Evolutionary conservation across 2,888 invertebrate genomes (phyloP), one percentile per base, ranked within the genome.

Genomic region (Torymus texanus): DNA sequence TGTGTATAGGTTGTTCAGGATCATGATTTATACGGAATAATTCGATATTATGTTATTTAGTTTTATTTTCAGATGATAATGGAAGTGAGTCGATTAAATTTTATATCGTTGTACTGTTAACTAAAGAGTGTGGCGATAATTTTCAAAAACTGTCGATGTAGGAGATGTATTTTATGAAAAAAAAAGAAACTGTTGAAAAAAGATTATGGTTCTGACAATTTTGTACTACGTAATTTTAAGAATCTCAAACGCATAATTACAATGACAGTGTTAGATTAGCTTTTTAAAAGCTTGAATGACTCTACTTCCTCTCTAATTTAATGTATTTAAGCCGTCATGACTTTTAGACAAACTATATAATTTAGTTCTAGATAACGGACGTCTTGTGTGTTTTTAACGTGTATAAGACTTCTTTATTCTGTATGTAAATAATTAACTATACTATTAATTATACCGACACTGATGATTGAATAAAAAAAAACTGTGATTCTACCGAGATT

Each of bases 401-500:
- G 66, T 12, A 58, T 18, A 58, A 10, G 11, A 13, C 29, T 58
- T 16, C n/a, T 58, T 71, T 51, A 18, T 72, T 55, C 18, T 24
- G 51, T 73, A 14, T 61, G 16, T 70, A 71, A 53, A 70, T 62
- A 71, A 72, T 5, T 55, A 29, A 29, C 12, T 29, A 2, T 53
- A 41, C 62, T 8, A 66, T 62, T n/a, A 51, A 61, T 62, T 55
- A 61, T 41, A 58, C 24, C n/a, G 61, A 61, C 18, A 58, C 24
- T 18, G 61, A 67, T 12, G 59, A 74, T 65, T 61, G 55, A 18
- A 66, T 18, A 41, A 16, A 21, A 53, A 75, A 21, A 53, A 72
- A 59, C 81, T 81, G 81, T 81, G 81, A 81, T 81, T 16, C 50
- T 65, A 68, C 41, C 13, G 81, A 81, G 81, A 81, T 81, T 81